A percentile compares a stretch with the other conserved stretches of the same genome.
phyloP scores from a whole-genome alignment of 1,140 invertebrate genomes.

The Drosophila lini region DNA sequence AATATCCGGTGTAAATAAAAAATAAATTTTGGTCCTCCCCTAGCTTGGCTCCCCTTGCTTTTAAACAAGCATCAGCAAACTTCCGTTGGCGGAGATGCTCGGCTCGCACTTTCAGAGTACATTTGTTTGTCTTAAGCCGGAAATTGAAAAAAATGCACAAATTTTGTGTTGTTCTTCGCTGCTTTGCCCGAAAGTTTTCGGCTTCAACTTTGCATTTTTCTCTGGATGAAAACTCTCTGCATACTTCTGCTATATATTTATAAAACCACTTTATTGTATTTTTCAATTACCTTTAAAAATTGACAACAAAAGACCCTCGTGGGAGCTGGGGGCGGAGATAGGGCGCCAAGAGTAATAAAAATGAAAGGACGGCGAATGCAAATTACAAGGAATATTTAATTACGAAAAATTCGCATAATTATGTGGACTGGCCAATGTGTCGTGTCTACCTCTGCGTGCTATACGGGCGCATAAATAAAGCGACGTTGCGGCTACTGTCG shows the following conservation, averaged over 20 bases:
- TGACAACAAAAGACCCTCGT: conserved; percentile 73
- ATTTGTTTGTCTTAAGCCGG: conserved; percentile 82
- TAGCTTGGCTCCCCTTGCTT: conserved; percentile 27
- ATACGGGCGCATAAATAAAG: conserved; percentile 75
- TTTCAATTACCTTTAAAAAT: conserved; percentile 82
- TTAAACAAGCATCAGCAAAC: conserved; percentile 75
- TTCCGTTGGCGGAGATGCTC: conserved; percentile 59
- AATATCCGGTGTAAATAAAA: conserved; percentile 83
- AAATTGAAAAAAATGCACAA: conserved; percentile 76
- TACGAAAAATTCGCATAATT: conserved; percentile 82
- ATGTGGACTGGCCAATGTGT: conserved; percentile 60
- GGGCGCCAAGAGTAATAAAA: conserved; percentile 50
- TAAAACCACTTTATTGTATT: conserved; percentile 81
- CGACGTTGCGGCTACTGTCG: conserved; percentile 34
- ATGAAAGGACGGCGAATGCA: conserved; percentile 66
- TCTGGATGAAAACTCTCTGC: conserved; percentile 10
- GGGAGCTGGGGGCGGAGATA: conserved; percentile 5
- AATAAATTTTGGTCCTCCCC: conserved; percentile 48
- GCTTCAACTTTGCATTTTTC: conserved; percentile 47
- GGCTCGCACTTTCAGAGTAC: conserved; percentile 58
- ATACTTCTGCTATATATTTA: conserved; percentile 49
- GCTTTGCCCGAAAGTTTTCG: conserved; percentile 63
- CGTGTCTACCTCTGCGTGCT: conserved; percentile 23
- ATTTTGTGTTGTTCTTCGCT: conserved; percentile 55
- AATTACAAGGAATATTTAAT: conserved; percentile 83